These are phyloP conservation scores for Halichondria panicea DNA, from an alignment of 37 sponge, comb jelly and placozoan genomes.

Conservation along the genomic window DNA sequence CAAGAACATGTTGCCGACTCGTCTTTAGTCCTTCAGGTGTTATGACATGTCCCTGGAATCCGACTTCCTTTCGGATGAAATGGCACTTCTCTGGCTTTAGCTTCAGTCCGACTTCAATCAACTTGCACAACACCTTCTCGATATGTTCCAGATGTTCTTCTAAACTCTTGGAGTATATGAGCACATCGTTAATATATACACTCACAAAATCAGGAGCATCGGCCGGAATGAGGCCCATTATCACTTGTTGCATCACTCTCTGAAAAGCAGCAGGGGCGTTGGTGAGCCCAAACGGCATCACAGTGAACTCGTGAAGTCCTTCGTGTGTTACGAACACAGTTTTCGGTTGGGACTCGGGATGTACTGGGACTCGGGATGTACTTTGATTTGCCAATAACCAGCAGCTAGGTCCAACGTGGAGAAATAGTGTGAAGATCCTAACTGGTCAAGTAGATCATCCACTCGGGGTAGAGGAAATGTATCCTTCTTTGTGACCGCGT, in stretches of 20 bases:
- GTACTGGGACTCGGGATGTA: too few species aligned
- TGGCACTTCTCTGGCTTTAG: constrained; percentile 32
- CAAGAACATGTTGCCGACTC: constrained; percentile 5
- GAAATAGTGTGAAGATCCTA: too few species aligned
- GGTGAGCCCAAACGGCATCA: constrained; percentile 8
- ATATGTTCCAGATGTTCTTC: constrained; percentile 37
- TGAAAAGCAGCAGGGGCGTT: constrained; percentile 2
- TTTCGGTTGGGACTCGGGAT: not conserved
- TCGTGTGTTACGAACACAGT: not conserved
- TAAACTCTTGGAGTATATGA: constrained; percentile 16
- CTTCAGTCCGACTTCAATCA: constrained; percentile 19
- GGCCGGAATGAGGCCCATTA: constrained; percentile 8
- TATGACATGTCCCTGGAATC: constrained; percentile 44
- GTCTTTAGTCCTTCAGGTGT: constrained; percentile 24
- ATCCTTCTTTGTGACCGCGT: too few species aligned
- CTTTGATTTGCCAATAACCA: too few species aligned
- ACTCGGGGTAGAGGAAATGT: too few species aligned
- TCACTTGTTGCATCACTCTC: constrained; percentile 11
- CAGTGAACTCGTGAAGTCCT: constrained; percentile 3
- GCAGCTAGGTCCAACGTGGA: too few species aligned
- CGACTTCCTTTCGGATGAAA: constrained; percentile 11
- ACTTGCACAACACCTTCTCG: constrained; percentile 3
- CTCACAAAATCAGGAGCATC: not conserved
- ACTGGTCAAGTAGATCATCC: too few species aligned
- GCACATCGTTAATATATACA: constrained; percentile 52